Evolutionary conservation across 1,140 invertebrate genomes (phyloP), one percentile per base, ranked within the genome.

Genomic region (Phymorhynchus buccinoides): DNA sequence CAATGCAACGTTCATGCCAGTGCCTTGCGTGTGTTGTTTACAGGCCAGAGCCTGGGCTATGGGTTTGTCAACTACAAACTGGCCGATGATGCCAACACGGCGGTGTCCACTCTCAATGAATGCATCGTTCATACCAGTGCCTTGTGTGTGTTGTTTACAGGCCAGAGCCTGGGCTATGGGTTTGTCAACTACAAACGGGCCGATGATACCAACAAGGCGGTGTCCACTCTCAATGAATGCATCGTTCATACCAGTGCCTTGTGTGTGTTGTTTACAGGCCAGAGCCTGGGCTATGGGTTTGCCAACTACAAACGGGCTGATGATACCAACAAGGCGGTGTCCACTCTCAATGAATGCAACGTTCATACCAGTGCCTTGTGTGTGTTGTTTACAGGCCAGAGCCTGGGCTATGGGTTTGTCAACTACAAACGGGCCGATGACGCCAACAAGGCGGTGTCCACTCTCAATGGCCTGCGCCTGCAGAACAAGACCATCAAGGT

Each of bases 401-500:
- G 98, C 94, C 95, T 99, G 89, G 98, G 99, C 87, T 99, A 99
- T 94, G 99, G 98, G 88, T 99, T 99, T 94, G 98, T 99, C 87
- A 99, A 99, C 95, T 99, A 99, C 94, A 97, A 98, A 92, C 95
- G 97, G 90, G 95, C 97, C 80, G 97, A 99, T 94, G 98, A 99
- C 95, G 98, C 99, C 68, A 97, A 98, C 93, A 98, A 99, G 94
- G 98, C 99, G 80, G 99, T 99, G 92, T 97, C 97, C 93, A 98
- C 98, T 56, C 95, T 99, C 86, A 99, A 99, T 94, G 98, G 98
- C 88, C 96, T 99, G 85, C 95, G 98, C 89, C 95, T 99, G 88
- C 98, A 99, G 94, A 99, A 99, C 94, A 99, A 99, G 96, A 99
- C 98, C 48, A 99, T 99, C 91, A 99, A 99, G 96, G 98, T 99